Base-by-base conservation (phyloP, 2,888 invertebrate genomes). In the Dynastes tityus region DNA sequence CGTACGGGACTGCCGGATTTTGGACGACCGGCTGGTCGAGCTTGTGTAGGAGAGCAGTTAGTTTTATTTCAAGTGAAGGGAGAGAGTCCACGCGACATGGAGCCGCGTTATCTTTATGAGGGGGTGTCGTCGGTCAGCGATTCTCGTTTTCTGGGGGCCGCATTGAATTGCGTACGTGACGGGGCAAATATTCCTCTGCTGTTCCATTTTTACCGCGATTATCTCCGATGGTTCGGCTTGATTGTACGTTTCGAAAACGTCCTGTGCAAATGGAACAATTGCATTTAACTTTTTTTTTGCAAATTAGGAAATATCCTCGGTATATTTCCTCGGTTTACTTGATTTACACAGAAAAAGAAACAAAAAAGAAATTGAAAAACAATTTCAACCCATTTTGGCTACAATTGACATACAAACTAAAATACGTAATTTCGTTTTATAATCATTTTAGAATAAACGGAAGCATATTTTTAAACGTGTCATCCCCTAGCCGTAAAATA, bases 41-140 rank as follows among this genome's bases (percentile, higher is more conserved):
- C 27, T 27, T 22, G 22, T n/a, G 22, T 58, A 22, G 51, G 5
- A 27, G n/a, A 32, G 68, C 29, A 74, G 73, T 74, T 74, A 61
- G 73, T 61, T 74, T 74, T 71, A 71, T 71, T 71, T 37, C 16
- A 22, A 40, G 55, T 13, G 32, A 37, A 37, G 45, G 8, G 45
- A 11, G 45, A 11, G 45, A 45, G 61, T 58, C 61, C 73, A 45
- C 45, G 61, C 61, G 61, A 74, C 61, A 61, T 73, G 8, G 55
- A 22, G 55, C 16, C 16, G 55, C 58, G 73, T 74, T 74, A 74
- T 74, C 73, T 74, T 74, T 74, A 74, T 74, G 73, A 37, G 68
- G 63, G 55, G 55, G 55, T 22, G 45, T 45, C 11, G 45, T 45
- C 45, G 16, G 65, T 37, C 65, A 45, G 45, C 65, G 65, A 67